Evolutionary conservation across 2,797 vertebrate genomes (phyloP), one percentile per base, ranked within the genome.

Genomic region (Sebastolobus altivelis): DNA sequence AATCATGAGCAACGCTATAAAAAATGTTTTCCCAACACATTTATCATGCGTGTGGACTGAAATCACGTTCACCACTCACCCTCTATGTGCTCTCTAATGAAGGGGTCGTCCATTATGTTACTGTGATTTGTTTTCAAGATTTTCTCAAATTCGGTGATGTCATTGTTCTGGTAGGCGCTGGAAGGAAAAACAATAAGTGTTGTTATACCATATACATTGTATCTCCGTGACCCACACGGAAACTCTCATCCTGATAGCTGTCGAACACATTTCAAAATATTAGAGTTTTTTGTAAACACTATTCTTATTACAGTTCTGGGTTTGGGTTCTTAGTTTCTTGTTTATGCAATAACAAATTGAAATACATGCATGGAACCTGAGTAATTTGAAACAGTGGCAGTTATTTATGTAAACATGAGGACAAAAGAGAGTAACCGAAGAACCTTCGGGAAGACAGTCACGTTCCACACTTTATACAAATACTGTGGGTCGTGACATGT

Each of bases 141-240:
- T 95, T 99, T 99, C 95, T 99, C 99, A 97, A 99, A 99, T 94
- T 99, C 99, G 82, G 98, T 98, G 95, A 99, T 99, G 96, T 99
- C 99, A 79, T 99, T 99, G 97, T 99, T 99, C 95, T 99, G 99
- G 96, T 99, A 99, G 96, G 99, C 97, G 97, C 99, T 99, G 91
- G 52, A 79, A 83, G 72, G 27, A 79, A 80, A 86, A 90, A 92
- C 59, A 90, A 22, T 37, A 43, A 7, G 54, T 62, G 81, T 82
- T 87, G 46, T 89, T 86, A 81, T 10, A 86, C 22, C 52, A 4
- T 70, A 79, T 72, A 89, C 72, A 94, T 89, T 84, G 90, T 92
- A 67, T 75, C 60, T 70, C 66, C 3, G 3, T 80, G 85, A 91
- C 55, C 80, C 25, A 11, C 38, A 61, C 13, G 76, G 65, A 78